Evolutionary conservation across 53 echinoderm and acorn worm genomes (phyloP).

Genomic region (Echinarachnius parma): DNA sequence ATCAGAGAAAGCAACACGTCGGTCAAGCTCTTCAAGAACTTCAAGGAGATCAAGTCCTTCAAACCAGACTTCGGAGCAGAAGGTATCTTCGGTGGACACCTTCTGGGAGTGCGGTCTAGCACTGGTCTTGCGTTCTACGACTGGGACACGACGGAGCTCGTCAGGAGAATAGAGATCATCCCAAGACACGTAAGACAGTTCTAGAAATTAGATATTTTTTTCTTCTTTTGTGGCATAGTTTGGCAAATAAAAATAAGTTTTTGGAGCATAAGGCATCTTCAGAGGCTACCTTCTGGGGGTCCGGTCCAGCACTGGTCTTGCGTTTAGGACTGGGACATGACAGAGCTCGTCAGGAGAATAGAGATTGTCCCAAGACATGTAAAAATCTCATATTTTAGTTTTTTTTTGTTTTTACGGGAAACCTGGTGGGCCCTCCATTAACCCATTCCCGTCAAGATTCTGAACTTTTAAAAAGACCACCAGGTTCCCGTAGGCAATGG

Average conservation of each 20-base stretch:
- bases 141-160: slow-evolving; percentile 87
- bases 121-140: slow-evolving; percentile 97
- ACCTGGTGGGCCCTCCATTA: too few species aligned
- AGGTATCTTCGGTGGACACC: slow-evolving; percentile 83
- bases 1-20: slow-evolving; percentile 84
- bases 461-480: too few species aligned
- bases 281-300: slow-evolving; percentile 85
- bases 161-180: slow-evolving; percentile 94
- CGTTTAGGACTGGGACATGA: slow-evolving; percentile 97
- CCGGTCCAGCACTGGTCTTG: slow-evolving; percentile 86
- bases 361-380: slow-evolving; percentile 95
- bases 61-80: slow-evolving; percentile 99
- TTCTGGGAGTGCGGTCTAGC: slow-evolving; percentile 86
- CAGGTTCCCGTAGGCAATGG: too few species aligned
- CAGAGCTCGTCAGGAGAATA: slow-evolving; percentile 86
- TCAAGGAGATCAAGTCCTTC: slow-evolving; percentile 96
- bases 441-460: too few species aligned
- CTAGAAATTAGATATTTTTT: too few species aligned
- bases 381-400: too few species aligned
- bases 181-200: slow-evolving; percentile 94
- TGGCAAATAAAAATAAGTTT: too few species aligned
- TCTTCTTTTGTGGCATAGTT: too few species aligned
- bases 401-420: too few species aligned
- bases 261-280: too few species aligned
- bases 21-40: slow-evolving; percentile 92